Evolutionary conservation across 2,113 vertebrate genomes (phyloP).

Genomic region (Lonchura striata): DNA sequence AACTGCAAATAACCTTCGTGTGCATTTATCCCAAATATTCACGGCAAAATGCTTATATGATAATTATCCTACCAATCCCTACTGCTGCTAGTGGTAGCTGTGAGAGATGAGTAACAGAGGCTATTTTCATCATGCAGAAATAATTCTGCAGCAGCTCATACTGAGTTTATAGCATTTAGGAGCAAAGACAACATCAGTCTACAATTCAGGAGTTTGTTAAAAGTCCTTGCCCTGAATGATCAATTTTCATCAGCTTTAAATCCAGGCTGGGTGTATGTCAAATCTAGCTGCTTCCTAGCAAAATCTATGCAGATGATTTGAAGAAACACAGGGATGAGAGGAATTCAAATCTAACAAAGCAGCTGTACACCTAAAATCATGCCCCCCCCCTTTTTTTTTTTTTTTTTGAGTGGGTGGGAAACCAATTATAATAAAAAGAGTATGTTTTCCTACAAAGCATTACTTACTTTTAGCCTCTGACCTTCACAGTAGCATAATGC

Average conservation of each 20-base stretch:
- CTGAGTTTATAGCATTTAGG: background rate
- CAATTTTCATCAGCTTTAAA: background rate
- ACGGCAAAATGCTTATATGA: background rate
- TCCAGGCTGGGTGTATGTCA: background rate
- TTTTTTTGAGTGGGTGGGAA: fast-evolving
- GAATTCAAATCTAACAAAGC: background rate
- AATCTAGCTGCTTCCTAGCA: background rate
- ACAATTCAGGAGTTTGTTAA: background rate
- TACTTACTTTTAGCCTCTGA: background rate
- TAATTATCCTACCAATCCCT: background rate
- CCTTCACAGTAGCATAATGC: background rate
- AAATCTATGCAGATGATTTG: background rate
- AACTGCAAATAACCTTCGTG: background rate
- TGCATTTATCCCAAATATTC: background rate
- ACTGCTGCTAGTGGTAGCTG: background rate
- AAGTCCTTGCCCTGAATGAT: background rate
- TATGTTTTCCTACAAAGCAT: background rate
- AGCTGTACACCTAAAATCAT: background rate
- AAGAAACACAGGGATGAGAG: background rate
- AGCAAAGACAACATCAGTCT: background rate
- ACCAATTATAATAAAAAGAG: background rate
- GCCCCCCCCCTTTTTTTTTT: no score
- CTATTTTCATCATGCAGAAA: background rate
- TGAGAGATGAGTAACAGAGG: background rate
- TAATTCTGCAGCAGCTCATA: background rate